Evolutionary conservation across 2,113 vertebrate genomes (phyloP).

Genomic region (Catharus bicknelli): DNA sequence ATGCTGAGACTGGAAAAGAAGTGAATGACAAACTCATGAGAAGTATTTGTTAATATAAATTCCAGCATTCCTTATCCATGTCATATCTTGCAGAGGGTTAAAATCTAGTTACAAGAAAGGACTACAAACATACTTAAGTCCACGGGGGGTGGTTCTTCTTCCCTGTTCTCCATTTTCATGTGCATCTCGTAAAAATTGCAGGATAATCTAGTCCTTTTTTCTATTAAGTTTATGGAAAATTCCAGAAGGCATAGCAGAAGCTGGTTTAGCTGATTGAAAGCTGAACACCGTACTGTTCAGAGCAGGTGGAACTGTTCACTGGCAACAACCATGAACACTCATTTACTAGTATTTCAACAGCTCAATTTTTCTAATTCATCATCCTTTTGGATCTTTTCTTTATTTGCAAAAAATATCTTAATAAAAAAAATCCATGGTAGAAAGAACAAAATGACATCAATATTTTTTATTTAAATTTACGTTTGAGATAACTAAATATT

Average conservation of each 20-base stretch:
- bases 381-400: background rate
- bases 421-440: background rate
- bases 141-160: background rate
- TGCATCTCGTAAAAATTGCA: background rate
- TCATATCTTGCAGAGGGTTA: background rate
- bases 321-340: background rate
- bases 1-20: constrained; percentile 13
- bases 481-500: background rate
- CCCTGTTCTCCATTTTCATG: background rate
- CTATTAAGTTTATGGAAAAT: background rate
- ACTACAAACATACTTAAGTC: background rate
- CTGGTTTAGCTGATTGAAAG: background rate
- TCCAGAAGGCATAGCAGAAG: background rate
- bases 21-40: background rate
- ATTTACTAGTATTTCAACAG: background rate
- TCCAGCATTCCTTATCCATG: background rate
- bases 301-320: background rate
- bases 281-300: background rate
- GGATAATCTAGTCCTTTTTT: constrained; percentile 1
- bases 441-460: background rate
- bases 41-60: background rate
- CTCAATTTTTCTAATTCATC: background rate
- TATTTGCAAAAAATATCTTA: background rate
- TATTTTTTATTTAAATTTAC: background rate
- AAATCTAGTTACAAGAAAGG: background rate